Evolutionary conservation across 1,140 invertebrate genomes (phyloP), one percentile per base, ranked within the genome.

Genomic region (Bathynomus jamesi): DNA sequence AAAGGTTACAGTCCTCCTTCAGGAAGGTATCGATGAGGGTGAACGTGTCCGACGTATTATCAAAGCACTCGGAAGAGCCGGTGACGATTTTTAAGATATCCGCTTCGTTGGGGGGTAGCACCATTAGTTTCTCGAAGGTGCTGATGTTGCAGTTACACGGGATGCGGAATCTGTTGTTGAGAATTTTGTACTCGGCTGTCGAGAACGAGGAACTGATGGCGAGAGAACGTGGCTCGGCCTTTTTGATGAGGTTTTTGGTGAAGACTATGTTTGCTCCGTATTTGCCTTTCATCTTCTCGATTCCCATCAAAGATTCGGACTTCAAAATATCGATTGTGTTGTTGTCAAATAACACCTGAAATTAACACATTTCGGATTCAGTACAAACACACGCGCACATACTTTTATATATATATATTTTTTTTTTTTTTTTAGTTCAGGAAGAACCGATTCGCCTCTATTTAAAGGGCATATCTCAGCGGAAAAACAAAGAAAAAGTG

Each of bases 181-280:
- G 61, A 13, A 70, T n/a, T 31, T 62, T 70, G 28, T 60, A 32
- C 4, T 63, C 61, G 61, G 31, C 28, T 32, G 30, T 17, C 61
- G 28, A 29, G 61, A 60, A 70, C 17, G 40, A 27, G 5, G 21
- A 8, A 79, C 89, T 87, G 77, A 88, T 85, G 32, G 85, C 80
- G 11, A 90, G 79, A 3, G 89, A 86, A 1, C 84, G 82, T 3
- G 85, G 83, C 24, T 84, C 83, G 76, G 89, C 84, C 65, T 79
- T 78, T 2, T 77, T 80, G 8, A 90, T 80, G 10, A 84, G 87
- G 78, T 90, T 90, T 75, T 89, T 87, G 71, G 88, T 86, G 72
- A 91, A 88, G 10, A 84, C 81, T 3, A 90, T 81, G 62, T 53
- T 70, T n/a, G 69, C 24, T 17, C 61, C 62, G 13, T 60, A 28